These are phyloP conservation scores for Acronicta aceris DNA, from an alignment of 2,888 invertebrate genomes.

Conservation along the genomic window DNA sequence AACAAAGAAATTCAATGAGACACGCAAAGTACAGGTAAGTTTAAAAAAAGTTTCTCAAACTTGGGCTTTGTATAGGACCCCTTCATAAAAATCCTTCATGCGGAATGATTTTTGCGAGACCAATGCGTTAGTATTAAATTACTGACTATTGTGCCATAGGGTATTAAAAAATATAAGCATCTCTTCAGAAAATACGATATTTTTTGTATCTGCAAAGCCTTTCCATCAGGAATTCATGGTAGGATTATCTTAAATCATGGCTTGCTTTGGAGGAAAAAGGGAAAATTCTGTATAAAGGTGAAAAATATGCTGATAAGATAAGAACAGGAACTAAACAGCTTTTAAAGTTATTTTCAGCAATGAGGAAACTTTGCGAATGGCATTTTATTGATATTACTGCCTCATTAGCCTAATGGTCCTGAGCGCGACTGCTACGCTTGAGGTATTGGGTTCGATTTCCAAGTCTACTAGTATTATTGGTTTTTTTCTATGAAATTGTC, in stretches of 20 bases:
- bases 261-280: neutral
- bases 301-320: neutral
- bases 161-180: slow-evolving; percentile 35
- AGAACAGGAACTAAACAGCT: too few species aligned
- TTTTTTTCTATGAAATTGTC: too few species aligned
- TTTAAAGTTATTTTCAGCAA: neutral
- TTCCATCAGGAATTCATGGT: neutral
- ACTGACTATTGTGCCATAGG: slow-evolving; percentile 45
- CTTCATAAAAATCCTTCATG: slow-evolving; percentile 40
- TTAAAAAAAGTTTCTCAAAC: slow-evolving; percentile 30
- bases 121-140: slow-evolving; percentile 54
- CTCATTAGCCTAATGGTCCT: too few species aligned
- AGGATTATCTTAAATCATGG: slow-evolving; percentile 4
- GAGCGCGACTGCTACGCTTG: too few species aligned
- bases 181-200: slow-evolving; percentile 28
- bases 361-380: too few species aligned
- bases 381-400: too few species aligned
- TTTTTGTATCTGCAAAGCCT: slow-evolving; percentile 1
- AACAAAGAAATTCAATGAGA: slow-evolving; percentile 10
- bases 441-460: too few species aligned
- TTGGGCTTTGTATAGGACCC: slow-evolving; percentile 27
- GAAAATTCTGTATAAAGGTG: neutral
- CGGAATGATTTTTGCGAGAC: slow-evolving; percentile 43
- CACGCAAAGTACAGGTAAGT: slow-evolving; percentile 34
- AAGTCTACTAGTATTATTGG: too few species aligned